Evolutionary conservation across 2,888 invertebrate species (phyloP).

Genomic region (Dermolepida albohirtum): DNA sequence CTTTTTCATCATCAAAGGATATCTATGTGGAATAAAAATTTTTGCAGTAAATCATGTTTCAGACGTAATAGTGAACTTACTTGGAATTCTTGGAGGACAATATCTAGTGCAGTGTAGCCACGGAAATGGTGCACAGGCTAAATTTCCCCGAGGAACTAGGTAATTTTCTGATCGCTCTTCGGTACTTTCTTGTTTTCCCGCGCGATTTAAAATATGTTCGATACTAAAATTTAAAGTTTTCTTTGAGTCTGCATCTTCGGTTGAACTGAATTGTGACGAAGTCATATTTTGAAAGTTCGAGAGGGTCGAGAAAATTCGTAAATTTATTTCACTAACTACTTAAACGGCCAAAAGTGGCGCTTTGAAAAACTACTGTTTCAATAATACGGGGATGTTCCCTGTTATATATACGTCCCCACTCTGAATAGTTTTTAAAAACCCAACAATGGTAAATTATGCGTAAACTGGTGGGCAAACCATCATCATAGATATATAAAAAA

Average conservation of each 20-base stretch:
- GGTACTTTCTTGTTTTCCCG: conserved; percentile 58
- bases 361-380: conserved; percentile 46
- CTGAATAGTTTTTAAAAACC: conserved; percentile 52
- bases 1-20: no score
- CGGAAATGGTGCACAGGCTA: conserved; percentile 54
- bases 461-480: conserved; percentile 52
- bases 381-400: conserved; percentile 46
- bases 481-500: conserved; percentile 18
- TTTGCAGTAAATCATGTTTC: no score
- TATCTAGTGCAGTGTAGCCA: conserved; percentile 82
- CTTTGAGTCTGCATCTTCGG: conserved; percentile 40
- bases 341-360: conserved; percentile 16
- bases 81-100: conserved; percentile 77
- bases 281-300: conserved; percentile 44
- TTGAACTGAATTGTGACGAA: conserved; percentile 44
- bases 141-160: conserved; percentile 18
- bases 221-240: conserved; percentile 70
- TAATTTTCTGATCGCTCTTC: conserved; percentile 21
- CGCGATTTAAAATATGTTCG: conserved; percentile 71
- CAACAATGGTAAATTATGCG: conserved; percentile 62
- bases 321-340: conserved; percentile 12
- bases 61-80: conserved; percentile 65
- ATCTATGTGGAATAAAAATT: no score
- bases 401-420: conserved; percentile 56
- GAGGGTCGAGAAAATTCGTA: background rate